A percentile compares a stretch with the other conserved stretches of the same genome.
Evolutionary conservation across 2,113 vertebrate species (phyloP).

Genomic region (Aythya baeri): DNA sequence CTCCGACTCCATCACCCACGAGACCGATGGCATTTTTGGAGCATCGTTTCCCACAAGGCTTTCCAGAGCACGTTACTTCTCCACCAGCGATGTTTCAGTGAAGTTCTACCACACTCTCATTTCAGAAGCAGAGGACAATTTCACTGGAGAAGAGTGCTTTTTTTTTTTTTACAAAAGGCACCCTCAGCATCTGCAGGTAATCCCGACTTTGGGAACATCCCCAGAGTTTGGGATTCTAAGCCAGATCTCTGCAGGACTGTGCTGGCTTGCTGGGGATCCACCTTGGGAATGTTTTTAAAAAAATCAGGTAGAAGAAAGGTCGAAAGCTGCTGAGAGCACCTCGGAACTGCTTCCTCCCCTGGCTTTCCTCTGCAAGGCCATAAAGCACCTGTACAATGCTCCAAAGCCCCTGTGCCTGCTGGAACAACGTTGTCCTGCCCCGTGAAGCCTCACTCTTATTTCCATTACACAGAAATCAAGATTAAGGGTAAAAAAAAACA

Average conservation of each 20-base stretch:
- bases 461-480: neutral
- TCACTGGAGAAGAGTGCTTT: neutral
- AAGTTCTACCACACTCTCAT: neutral
- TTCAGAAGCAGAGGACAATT: neutral
- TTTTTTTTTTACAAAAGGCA: neutral
- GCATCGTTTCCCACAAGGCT: neutral
- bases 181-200: neutral
- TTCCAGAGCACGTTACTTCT: neutral
- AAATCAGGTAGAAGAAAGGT: neutral
- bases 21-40: rapidly evolving
- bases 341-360: neutral
- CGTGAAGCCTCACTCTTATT: neutral
- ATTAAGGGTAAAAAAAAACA: neutral
- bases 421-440: neutral
- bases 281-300: neutral
- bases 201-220: rapidly evolving
- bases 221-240: neutral
- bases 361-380: neutral
- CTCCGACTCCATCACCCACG: neutral
- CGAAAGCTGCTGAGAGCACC: neutral
- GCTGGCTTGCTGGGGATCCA: neutral
- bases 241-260: neutral
- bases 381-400: neutral
- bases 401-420: neutral
- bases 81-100: neutral